Conservation (phyloP, 1,140 invertebrate species). For the Drosophila hydei region DNA sequence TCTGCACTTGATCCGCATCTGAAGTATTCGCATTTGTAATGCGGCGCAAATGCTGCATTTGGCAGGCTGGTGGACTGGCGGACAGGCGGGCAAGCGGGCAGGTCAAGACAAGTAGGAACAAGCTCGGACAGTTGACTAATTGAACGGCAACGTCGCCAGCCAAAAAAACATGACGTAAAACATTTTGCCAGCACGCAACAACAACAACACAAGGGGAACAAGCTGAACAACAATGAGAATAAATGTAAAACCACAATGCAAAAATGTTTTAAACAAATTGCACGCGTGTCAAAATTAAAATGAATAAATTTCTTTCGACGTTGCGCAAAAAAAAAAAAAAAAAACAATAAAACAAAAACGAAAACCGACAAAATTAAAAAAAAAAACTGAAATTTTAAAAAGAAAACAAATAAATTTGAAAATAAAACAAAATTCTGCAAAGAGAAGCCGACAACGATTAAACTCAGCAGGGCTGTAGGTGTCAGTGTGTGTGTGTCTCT, state of each 20-base stretch:
- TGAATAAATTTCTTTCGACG: conserved; percentile 70
- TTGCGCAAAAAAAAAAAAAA: conserved; percentile 30
- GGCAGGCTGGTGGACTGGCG: no score
- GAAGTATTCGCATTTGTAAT: neutral
- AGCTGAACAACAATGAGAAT: conserved; percentile 48
- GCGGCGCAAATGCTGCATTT: conserved; percentile 28
- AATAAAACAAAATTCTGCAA: conserved; percentile 17
- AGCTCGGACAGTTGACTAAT: conserved; percentile 39
- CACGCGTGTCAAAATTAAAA: conserved; percentile 76
- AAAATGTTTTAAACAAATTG: conserved; percentile 74
- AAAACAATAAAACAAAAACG: conserved; percentile 17
- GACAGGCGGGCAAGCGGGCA: no score
- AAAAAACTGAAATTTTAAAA: conserved; percentile 16
- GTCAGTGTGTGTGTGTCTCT: conserved; percentile 6
- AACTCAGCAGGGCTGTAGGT: conserved; percentile 27
- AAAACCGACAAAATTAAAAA: conserved; percentile 29
- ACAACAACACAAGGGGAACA: conserved; percentile 11
- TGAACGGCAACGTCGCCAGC: conserved; percentile 59
- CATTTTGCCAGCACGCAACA: conserved; percentile 55
- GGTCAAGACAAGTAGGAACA: conserved; percentile 20
- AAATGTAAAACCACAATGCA: conserved; percentile 50
- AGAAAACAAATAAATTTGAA: conserved; percentile 36
- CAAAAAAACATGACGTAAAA: conserved; percentile 71
- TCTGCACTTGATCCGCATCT: neutral
- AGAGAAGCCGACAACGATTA: conserved; percentile 46